Conservation (phyloP, 23 tunicate genomes). For the Halocynthia roretzi region DNA sequence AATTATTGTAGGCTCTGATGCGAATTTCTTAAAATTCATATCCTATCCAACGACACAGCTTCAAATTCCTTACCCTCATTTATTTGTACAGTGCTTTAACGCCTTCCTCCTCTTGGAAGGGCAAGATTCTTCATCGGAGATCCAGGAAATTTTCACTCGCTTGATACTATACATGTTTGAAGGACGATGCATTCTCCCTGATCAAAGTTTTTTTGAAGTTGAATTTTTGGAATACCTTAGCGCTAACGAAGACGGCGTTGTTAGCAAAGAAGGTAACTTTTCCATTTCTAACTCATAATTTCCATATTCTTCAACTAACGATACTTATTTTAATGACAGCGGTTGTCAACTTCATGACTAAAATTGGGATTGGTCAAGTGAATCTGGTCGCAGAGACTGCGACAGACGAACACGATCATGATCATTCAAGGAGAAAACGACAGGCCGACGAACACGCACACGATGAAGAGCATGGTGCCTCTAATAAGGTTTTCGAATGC, state of each 20-base stretch:
- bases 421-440: background rate
- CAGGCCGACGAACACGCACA: constrained; percentile 1
- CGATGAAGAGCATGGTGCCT: background rate
- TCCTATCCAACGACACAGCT: too few relatives aligned
- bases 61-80: too few relatives aligned
- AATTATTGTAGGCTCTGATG: too few relatives aligned
- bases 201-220: background rate
- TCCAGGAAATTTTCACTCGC: too few relatives aligned
- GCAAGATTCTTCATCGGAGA: too few relatives aligned
- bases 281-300: too few relatives aligned
- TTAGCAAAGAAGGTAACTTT: background rate
- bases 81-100: too few relatives aligned
- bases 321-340: too few relatives aligned
- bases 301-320: too few relatives aligned
- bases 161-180: background rate
- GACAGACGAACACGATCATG: background rate
- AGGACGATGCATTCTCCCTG: constrained; percentile 9
- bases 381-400: background rate
- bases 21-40: too few relatives aligned
- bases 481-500: too few relatives aligned
- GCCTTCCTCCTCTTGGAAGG: too few relatives aligned
- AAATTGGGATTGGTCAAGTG: background rate
- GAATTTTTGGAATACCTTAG: background rate
- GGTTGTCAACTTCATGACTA: background rate
- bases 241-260: background rate